Evolutionary conservation across 2,797 vertebrate genomes (phyloP).

Genomic region (Syngnathus rostellatus): DNA sequence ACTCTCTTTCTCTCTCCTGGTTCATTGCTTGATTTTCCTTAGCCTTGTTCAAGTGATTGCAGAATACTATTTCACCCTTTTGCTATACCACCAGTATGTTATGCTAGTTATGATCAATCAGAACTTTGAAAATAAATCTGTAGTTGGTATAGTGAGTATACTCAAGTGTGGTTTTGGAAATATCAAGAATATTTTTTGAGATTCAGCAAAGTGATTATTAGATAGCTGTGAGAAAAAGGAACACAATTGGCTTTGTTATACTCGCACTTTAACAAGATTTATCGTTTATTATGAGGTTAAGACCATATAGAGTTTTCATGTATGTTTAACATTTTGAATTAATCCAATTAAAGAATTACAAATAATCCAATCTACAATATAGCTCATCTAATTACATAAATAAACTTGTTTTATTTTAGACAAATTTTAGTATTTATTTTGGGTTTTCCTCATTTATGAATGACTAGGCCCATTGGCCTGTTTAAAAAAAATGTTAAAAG

Average conservation of each 20-base stretch:
- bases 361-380: background rate
- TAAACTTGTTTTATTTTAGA: background rate
- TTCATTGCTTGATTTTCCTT: slow-evolving; percentile 49
- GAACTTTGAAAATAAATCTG: background rate
- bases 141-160: too few relatives aligned
- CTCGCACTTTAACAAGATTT: too few relatives aligned
- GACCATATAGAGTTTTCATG: too few relatives aligned
- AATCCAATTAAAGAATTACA: background rate
- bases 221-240: too few relatives aligned
- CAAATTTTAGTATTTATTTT: background rate
- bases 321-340: background rate
- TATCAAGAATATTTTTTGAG: too few relatives aligned
- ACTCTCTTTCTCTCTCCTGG: slow-evolving; percentile 36
- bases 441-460: background rate
- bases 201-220: too few relatives aligned
- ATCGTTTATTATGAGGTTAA: too few relatives aligned
- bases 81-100: background rate
- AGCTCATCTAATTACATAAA: background rate
- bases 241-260: too few relatives aligned
- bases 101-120: background rate
- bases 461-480: background rate
- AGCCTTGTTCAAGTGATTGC: slow-evolving; percentile 33
- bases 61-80: slow-evolving; percentile 21
- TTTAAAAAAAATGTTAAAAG: background rate
- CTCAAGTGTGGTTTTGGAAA: too few relatives aligned